Percentiles rank a stretch among this genome's conserved stretches.
Conservation (phyloP, 1,140 invertebrate genomes). For the Drosophila sp. region DNA sequence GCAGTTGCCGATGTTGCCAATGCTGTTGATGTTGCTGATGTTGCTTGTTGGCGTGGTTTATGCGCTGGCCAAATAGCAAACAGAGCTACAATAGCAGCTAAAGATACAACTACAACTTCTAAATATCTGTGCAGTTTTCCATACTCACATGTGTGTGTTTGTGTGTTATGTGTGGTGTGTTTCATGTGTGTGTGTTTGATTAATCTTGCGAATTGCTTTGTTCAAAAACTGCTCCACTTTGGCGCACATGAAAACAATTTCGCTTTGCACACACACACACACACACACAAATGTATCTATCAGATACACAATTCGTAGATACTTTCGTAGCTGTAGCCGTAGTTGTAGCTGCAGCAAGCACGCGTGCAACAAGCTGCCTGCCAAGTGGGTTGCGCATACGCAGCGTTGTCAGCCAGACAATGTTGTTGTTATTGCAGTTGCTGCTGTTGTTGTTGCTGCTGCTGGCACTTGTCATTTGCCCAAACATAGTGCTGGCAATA, state of each 20-base stretch:
- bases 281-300: constrained; percentile 18
- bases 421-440: constrained; percentile 8
- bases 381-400: constrained; percentile 73
- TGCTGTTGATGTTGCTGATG: constrained; percentile 34
- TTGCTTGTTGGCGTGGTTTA: constrained; percentile 55
- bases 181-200: constrained; percentile 64
- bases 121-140: constrained; percentile 42
- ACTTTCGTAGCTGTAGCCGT: constrained; percentile 34
- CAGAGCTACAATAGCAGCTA: constrained; percentile 5
- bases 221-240: constrained; percentile 83
- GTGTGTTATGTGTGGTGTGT: constrained; percentile 25
- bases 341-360: constrained; percentile 44
- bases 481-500: constrained; percentile 76
- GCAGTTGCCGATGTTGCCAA: constrained; percentile 18
- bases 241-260: constrained; percentile 79
- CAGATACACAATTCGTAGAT: constrained; percentile 31
- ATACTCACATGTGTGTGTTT: constrained; percentile 41
- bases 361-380: constrained; percentile 41
- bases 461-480: constrained; percentile 75
- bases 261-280: constrained; percentile 49
- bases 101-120: constrained; percentile 25
- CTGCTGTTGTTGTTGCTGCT: constrained; percentile 33
- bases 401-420: constrained; percentile 31
- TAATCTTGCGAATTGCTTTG: constrained; percentile 84
- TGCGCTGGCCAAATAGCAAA: constrained; percentile 40